Conservation (phyloP, 2,888 invertebrate genomes). For the Agriopis aurantiaria region DNA sequence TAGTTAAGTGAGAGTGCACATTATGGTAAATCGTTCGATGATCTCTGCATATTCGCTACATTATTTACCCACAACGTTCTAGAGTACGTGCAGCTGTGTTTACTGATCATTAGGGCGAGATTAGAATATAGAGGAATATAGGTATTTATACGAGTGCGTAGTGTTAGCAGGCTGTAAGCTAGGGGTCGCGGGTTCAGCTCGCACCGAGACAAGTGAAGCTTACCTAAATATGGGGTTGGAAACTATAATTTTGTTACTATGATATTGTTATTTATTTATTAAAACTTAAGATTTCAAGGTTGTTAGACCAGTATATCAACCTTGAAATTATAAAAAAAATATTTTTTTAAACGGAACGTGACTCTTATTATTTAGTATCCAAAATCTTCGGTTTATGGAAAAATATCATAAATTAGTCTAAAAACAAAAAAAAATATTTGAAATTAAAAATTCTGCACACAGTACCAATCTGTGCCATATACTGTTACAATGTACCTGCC, state of each 20-base stretch:
- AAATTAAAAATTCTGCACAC: no score
- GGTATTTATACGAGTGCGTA: conserved; percentile 34
- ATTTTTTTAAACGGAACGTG: no score
- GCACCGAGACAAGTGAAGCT: conserved; percentile 12
- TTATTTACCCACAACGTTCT: conserved; percentile 35
- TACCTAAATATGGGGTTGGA: not conserved
- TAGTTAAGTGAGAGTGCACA: conserved; percentile 58
- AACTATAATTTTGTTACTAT: not conserved
- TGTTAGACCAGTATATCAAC: no score
- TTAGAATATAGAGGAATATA: conserved; percentile 29
- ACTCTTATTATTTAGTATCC: no score
- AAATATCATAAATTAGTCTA: no score
- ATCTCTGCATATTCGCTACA: conserved; percentile 44
- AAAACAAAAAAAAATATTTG: no score
- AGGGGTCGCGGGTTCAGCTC: conserved; percentile 34
- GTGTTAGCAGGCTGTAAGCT: conserved; percentile 30
- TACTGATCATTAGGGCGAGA: conserved; percentile 35
- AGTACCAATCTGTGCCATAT: no score
- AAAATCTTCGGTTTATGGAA: no score
- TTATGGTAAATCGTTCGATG: conserved; percentile 56
- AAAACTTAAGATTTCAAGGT: not conserved
- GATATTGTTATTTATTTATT: not conserved
- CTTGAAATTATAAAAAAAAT: no score
- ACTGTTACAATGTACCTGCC: no score
- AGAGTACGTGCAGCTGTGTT: conserved; percentile 37